Evolutionary conservation across 2,113 vertebrate species (phyloP).

Genomic region (Danionella cerebrum): DNA sequence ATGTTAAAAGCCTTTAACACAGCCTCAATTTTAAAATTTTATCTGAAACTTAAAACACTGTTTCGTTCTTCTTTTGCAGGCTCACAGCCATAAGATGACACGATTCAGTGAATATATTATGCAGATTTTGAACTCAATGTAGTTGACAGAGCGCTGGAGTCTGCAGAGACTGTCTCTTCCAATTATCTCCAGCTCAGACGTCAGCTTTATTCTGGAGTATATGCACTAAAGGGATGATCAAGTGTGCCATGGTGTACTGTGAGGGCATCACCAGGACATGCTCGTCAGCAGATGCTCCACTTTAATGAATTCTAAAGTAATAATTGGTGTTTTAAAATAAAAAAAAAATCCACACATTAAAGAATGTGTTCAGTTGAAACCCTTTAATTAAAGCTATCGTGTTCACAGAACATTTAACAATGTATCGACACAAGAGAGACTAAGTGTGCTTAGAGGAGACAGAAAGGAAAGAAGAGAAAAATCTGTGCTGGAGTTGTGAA

Average conservation of each 20-base stretch:
- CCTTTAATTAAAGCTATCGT: conserved; percentile 23
- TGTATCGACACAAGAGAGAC: neutral
- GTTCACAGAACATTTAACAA: conserved; percentile 30
- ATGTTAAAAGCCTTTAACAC: too few relatives aligned
- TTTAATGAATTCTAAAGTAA: neutral
- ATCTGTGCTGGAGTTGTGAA: conserved; percentile 23
- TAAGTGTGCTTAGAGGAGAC: neutral
- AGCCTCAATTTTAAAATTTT: too few relatives aligned
- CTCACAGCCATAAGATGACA: too few relatives aligned
- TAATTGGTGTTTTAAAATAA: too few relatives aligned
- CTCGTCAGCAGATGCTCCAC: neutral
- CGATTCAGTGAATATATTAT: too few relatives aligned
- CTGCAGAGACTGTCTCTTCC: conserved; percentile 22
- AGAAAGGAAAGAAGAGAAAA: neutral
- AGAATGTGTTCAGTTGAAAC: neutral
- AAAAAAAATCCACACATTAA: neutral
- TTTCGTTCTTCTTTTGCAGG: too few relatives aligned
- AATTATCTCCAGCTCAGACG: conserved; percentile 1
- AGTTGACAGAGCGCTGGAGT: neutral
- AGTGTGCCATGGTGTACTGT: neutral
- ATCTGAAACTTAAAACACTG: too few relatives aligned
- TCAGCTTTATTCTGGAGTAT: conserved; percentile 9
- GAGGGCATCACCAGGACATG: neutral
- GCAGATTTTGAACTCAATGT: neutral
- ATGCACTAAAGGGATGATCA: neutral